These are phyloP conservation scores for Alviniconcha marisindica DNA, from an alignment of 1,140 invertebrate species.

Conservation along the genomic window DNA sequence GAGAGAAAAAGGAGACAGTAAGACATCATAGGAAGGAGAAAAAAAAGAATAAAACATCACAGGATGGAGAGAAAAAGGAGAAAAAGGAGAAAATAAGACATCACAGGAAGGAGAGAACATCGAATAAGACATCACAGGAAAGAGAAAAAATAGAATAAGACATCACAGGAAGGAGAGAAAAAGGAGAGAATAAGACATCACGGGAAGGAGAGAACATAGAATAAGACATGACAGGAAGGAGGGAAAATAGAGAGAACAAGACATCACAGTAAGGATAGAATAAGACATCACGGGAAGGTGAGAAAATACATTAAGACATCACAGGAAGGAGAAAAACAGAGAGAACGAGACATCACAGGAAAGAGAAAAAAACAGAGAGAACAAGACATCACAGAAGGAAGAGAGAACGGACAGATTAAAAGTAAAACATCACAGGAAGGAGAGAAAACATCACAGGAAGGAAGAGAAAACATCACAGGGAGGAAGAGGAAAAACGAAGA, in stretches of 20 bases:
- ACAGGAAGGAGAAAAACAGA: no score
- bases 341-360: no score
- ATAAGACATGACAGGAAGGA: neutral
- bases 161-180: no score
- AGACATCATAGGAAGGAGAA: neutral
- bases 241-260: neutral
- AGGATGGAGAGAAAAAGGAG: neutral
- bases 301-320: neutral
- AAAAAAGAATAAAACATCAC: neutral
- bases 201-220: neutral
- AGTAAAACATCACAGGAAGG: no score
- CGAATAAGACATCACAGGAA: neutral
- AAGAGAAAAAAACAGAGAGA: no score
- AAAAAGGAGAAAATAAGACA: neutral
- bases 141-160: neutral
- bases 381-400: no score
- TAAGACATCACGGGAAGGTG: no score
- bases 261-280: neutral
- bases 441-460: no score
- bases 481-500: no score
- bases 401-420: no score
- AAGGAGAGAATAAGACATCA: no score
- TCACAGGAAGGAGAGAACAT: neutral
- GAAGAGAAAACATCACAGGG: no score
- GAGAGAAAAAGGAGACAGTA: neutral